These are phyloP conservation scores for Calidris pugnax DNA, from an alignment of 2,113 vertebrate genomes.

Conservation along the genomic window DNA sequence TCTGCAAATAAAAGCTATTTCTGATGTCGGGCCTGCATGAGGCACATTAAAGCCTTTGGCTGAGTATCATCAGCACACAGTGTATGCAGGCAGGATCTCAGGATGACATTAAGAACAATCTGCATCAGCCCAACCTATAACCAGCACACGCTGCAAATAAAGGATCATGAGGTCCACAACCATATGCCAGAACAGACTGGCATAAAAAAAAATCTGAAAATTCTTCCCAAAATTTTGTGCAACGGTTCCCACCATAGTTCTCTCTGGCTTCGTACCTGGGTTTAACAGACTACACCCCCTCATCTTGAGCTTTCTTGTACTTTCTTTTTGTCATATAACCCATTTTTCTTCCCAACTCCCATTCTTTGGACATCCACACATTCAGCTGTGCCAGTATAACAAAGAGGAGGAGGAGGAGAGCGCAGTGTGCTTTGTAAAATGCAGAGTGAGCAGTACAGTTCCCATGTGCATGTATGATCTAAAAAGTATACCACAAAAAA, in stretches of 20 bases:
- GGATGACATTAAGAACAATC: neutral
- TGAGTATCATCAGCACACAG: constrained; percentile 5
- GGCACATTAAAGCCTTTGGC: neutral
- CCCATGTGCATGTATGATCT: neutral
- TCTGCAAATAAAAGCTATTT: constrained; percentile 34
- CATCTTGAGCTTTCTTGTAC: neutral
- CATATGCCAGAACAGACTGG: neutral
- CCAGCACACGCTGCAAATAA: neutral
- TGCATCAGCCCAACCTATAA: neutral
- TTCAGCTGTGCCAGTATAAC: neutral
- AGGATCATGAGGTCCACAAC: neutral
- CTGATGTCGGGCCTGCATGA: neutral
- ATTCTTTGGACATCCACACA: neutral
- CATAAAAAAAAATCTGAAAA: neutral
- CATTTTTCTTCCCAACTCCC: neutral
- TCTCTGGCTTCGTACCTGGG: neutral
- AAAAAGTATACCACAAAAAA: neutral
- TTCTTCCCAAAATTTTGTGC: neutral
- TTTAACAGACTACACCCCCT: neutral
- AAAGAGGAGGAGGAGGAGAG: neutral
- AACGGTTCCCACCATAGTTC: neutral
- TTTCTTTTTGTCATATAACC: neutral
- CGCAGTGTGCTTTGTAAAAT: neutral
- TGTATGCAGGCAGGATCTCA: neutral
- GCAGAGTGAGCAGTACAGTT: neutral